Percentiles rank a stretch among this genome's conserved stretches.
phyloP scores from a whole-genome alignment of 2,888 invertebrate genomes.

The Macrophya alboannulata region DNA sequence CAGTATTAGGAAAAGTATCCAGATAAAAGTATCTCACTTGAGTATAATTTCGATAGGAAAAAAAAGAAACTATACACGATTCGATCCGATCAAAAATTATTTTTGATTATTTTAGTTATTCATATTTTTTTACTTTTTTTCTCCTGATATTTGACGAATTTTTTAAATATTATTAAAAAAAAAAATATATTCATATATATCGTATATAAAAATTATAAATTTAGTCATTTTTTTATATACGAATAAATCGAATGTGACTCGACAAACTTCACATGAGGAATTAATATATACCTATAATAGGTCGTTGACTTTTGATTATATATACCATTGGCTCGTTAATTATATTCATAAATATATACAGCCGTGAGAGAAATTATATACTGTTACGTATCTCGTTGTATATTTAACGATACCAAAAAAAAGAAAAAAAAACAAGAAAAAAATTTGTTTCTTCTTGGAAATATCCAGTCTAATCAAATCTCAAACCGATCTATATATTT shows the following conservation, averaged over 20 bases:
- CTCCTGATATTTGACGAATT: too few relatives aligned
- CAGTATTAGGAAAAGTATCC: background rate
- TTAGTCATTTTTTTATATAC: too few relatives aligned
- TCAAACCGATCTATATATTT: too few relatives aligned
- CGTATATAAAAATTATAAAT: too few relatives aligned
- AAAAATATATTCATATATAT: too few relatives aligned
- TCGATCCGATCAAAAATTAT: background rate
- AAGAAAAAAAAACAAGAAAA: background rate
- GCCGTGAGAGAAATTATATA: background rate
- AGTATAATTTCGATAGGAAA: background rate
- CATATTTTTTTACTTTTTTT: too few relatives aligned
- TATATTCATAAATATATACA: conserved; percentile 22
- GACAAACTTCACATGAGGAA: too few relatives aligned
- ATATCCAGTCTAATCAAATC: background rate
- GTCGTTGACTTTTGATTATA: conserved; percentile 18
- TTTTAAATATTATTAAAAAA: too few relatives aligned
- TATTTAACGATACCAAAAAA: background rate
- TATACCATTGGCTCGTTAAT: background rate
- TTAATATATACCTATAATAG: background rate
- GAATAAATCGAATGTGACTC: too few relatives aligned
- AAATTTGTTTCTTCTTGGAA: background rate
- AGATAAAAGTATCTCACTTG: background rate
- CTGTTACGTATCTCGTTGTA: background rate
- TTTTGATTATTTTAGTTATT: too few relatives aligned
- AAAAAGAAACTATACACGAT: background rate